Percentiles rank a stretch among this genome's conserved stretches.
Conservation (phyloP, 2,113 vertebrate species). For the Willisornis vidua region DNA sequence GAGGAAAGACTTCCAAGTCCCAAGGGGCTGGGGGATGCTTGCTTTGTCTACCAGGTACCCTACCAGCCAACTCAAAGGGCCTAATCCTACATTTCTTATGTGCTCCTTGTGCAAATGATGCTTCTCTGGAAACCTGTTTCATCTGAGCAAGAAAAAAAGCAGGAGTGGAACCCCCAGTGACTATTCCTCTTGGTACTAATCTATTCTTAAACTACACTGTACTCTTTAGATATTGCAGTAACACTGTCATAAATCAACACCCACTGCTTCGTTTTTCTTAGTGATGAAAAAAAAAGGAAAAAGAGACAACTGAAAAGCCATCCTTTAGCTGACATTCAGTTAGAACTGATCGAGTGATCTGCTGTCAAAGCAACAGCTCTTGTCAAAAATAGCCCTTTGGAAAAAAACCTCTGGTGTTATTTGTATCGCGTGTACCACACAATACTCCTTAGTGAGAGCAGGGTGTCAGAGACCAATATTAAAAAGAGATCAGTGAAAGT, state of each 20-base stretch:
- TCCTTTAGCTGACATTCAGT: slow-evolving; percentile 51
- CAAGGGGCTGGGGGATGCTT: neutral
- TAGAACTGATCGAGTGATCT: slow-evolving; percentile 58
- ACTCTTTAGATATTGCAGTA: slow-evolving; percentile 68
- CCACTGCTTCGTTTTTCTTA: slow-evolving; percentile 61
- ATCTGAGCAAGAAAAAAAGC: neutral
- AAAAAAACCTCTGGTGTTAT: slow-evolving; percentile 41
- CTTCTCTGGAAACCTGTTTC: neutral
- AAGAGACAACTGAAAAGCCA: neutral
- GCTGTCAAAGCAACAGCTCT: slow-evolving; percentile 21
- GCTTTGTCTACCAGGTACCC: neutral
- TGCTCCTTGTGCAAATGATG: neutral
- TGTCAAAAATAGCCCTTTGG: slow-evolving; percentile 50
- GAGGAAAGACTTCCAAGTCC: neutral
- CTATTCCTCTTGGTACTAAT: slow-evolving; percentile 40
- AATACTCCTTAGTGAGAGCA: neutral
- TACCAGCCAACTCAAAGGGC: neutral
- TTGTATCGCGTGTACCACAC: neutral
- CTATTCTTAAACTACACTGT: slow-evolving; percentile 66
- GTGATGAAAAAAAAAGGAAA: neutral
- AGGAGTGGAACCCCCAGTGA: neutral
- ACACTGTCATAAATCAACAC: slow-evolving; percentile 56
- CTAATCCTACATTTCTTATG: neutral
- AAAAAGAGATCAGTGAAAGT: neutral
- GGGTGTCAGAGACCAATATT: accelerated